Evolutionary conservation across 2,888 invertebrate genomes (phyloP).

Genomic region (Marasmarcha lunaedactyla): DNA sequence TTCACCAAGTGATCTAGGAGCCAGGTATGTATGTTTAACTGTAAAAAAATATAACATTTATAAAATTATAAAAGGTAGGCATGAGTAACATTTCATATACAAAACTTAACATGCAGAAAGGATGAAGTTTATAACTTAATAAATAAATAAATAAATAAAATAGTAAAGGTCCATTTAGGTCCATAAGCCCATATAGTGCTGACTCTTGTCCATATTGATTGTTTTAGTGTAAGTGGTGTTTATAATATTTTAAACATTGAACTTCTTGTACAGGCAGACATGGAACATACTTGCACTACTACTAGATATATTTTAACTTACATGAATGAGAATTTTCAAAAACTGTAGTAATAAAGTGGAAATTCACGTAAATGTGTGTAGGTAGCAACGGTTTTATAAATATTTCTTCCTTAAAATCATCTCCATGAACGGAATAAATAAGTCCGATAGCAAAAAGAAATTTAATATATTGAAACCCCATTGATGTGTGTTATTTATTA

Average conservation of each 20-base stretch:
- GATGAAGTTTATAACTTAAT: slow-evolving; percentile 1
- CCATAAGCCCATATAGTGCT: no score
- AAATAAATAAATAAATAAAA: no score
- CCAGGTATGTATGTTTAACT: slow-evolving; percentile 88
- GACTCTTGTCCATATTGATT: no score
- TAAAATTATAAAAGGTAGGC: not conserved
- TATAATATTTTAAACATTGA: no score
- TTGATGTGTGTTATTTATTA: no score
- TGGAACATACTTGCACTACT: no score
- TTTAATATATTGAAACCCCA: no score
- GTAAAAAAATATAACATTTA: slow-evolving; percentile 24
- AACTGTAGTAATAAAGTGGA: slow-evolving; percentile 91
- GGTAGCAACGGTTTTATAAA: slow-evolving; percentile 86
- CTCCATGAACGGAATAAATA: slow-evolving; percentile 53
- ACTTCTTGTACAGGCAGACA: no score
- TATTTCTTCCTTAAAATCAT: slow-evolving; percentile 89
- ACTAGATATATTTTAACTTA: no score
- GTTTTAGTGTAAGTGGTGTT: no score
- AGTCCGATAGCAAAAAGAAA: no score
- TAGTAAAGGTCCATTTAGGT: not conserved
- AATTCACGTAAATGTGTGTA: slow-evolving; percentile 89
- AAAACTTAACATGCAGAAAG: not conserved
- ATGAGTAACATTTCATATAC: not conserved
- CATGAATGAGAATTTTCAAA: slow-evolving; percentile 44
- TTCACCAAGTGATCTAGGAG: slow-evolving; percentile 91